Conservation (phyloP, 2,797 vertebrate species). For the Micromesistius poutassou region DNA sequence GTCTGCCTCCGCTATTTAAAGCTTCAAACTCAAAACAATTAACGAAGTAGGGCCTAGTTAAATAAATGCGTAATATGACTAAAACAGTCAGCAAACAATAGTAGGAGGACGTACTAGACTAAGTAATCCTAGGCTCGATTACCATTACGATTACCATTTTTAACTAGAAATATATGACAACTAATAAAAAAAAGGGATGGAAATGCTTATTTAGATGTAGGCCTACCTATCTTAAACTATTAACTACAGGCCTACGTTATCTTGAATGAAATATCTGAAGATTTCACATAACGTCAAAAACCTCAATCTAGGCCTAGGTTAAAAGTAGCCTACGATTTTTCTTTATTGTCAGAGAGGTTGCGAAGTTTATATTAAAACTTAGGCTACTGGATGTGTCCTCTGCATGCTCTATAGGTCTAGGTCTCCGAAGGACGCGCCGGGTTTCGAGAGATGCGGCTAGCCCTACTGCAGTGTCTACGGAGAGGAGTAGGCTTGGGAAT, state of each 20-base stretch:
- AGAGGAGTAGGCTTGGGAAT: neutral
- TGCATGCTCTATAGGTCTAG: too few species aligned
- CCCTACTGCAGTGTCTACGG: neutral
- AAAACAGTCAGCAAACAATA: neutral
- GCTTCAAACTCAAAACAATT: neutral
- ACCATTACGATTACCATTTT: neutral
- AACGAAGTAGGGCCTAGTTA: too few species aligned
- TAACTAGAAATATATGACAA: neutral
- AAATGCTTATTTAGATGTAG: neutral
- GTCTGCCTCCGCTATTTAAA: neutral
- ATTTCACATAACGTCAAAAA: neutral
- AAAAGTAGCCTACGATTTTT: too few species aligned
- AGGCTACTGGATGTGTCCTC: too few species aligned
- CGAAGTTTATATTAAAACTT: too few species aligned
- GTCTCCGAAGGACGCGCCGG: too few species aligned
- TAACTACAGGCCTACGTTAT: neutral
- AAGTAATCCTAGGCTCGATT: neutral
- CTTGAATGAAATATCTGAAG: neutral
- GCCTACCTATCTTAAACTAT: neutral
- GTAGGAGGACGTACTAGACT: too few species aligned
- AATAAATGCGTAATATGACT: slow-evolving; percentile 1
- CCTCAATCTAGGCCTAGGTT: neutral
- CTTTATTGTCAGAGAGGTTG: too few species aligned
- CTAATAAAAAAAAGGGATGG: neutral
- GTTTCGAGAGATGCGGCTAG: neutral